phyloP scores from a whole-genome alignment of 2,113 vertebrate genomes.

The Trogon melanurus region DNA sequence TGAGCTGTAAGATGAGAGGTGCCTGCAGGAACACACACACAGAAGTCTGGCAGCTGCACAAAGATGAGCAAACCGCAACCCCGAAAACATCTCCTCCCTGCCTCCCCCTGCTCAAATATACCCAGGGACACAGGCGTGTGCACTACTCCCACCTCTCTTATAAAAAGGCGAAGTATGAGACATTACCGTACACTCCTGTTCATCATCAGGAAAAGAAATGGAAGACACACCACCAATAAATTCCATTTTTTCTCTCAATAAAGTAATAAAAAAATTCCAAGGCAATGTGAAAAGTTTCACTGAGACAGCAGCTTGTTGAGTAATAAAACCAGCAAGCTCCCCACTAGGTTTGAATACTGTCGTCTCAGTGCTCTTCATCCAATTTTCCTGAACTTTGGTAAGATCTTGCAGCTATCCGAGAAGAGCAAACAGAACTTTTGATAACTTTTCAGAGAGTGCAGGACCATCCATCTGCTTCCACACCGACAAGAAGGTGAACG shows the following conservation, averaged over 20 bases:
- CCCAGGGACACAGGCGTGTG: neutral
- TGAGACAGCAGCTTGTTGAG: neutral
- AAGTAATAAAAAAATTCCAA: neutral
- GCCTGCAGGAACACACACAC: neutral
- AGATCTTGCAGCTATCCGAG: neutral
- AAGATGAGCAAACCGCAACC: neutral
- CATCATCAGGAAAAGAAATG: neutral
- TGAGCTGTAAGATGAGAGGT: neutral
- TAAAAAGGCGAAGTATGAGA: neutral
- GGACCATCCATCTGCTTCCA: neutral
- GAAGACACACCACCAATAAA: neutral
- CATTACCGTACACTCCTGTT: neutral
- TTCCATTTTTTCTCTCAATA: neutral
- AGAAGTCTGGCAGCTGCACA: neutral
- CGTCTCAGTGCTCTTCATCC: neutral
- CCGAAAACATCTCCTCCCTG: neutral
- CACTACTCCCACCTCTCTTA: neutral
- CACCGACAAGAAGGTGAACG: neutral
- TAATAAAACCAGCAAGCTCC: neutral
- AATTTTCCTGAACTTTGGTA: slow-evolving; percentile 61
- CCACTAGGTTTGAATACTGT: neutral
- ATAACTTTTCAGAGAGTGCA: neutral
- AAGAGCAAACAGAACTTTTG: slow-evolving; percentile 39
- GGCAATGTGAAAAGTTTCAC: neutral
- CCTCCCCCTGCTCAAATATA: neutral